Conservation (phyloP, 2,113 vertebrate species). For the Mionectes macconnelli region DNA sequence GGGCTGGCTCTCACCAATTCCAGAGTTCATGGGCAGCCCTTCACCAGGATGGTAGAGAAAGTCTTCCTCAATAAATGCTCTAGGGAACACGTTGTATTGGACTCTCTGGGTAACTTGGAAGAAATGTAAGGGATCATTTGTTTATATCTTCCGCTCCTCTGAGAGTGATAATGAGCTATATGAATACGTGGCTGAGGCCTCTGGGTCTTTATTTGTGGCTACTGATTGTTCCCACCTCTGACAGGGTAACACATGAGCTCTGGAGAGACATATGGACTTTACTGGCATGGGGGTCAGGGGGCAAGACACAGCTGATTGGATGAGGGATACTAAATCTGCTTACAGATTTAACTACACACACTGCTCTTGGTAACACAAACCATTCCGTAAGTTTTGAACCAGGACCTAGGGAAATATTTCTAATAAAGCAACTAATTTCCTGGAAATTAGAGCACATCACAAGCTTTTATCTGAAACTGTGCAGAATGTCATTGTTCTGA, state of each 20-base stretch:
- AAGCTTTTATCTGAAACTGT: conserved; percentile 31
- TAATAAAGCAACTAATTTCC: conserved; percentile 43
- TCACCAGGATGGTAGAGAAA: neutral
- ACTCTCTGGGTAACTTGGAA: neutral
- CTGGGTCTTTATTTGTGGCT: neutral
- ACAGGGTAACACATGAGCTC: neutral
- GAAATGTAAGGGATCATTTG: neutral
- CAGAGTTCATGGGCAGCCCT: neutral
- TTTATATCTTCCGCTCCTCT: neutral
- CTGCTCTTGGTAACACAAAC: conserved; percentile 16
- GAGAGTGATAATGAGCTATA: neutral
- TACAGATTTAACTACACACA: neutral
- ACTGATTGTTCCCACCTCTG: neutral
- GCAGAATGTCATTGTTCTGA: conserved; percentile 13
- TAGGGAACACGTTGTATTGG: neutral
- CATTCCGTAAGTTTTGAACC: conserved; percentile 14
- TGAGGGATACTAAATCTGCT: neutral
- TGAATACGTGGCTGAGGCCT: neutral
- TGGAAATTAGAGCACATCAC: conserved; percentile 30
- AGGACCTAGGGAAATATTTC: conserved; percentile 54
- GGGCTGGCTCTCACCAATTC: neutral
- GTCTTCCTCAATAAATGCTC: neutral
- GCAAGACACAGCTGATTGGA: neutral
- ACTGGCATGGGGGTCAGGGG: neutral
- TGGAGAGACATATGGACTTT: neutral